Conservation (phyloP, 2,888 invertebrate genomes). For the Drosophila borealis region DNA sequence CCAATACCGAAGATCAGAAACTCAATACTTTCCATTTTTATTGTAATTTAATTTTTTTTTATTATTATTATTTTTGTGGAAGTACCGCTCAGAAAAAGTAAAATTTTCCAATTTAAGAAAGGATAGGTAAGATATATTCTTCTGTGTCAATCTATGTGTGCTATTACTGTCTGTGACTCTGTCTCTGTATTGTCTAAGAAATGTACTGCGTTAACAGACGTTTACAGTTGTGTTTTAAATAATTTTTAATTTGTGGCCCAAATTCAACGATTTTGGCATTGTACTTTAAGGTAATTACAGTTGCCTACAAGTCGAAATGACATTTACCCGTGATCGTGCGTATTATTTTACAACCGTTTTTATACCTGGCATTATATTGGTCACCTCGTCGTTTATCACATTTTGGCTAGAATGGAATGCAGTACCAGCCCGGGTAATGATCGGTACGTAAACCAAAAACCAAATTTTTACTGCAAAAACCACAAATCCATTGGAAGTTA, state of each 20-base stretch:
- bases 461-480: slow-evolving; percentile 12
- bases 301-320: slow-evolving; percentile 96
- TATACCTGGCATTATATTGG: slow-evolving; percentile 98
- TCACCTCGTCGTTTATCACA: slow-evolving; percentile 98
- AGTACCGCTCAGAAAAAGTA: slow-evolving; percentile 12
- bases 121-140: slow-evolving; percentile 14
- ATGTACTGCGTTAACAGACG: slow-evolving; percentile 44
- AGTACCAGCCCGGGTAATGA: slow-evolving; percentile 98
- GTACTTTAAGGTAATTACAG: slow-evolving; percentile 94
- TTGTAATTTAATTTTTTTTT: slow-evolving; percentile 1
- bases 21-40: slow-evolving; percentile 11
- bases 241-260: slow-evolving; percentile 47
- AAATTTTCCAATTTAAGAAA: slow-evolving; percentile 25
- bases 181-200: slow-evolving; percentile 31
- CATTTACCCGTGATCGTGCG: slow-evolving; percentile 97
- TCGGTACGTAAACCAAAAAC: slow-evolving; percentile 88
- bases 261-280: slow-evolving; percentile 53
- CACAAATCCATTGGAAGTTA: background rate
- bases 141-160: slow-evolving; percentile 16
- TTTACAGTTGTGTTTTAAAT: slow-evolving; percentile 42
- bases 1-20: slow-evolving; percentile 16
- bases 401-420: slow-evolving; percentile 99
- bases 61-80: slow-evolving; percentile 2
- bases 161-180: slow-evolving; percentile 24
- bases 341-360: slow-evolving; percentile 99